Evolutionary conservation across 2,888 invertebrate genomes (phyloP).

Genomic region (Embidobia sp.): DNA sequence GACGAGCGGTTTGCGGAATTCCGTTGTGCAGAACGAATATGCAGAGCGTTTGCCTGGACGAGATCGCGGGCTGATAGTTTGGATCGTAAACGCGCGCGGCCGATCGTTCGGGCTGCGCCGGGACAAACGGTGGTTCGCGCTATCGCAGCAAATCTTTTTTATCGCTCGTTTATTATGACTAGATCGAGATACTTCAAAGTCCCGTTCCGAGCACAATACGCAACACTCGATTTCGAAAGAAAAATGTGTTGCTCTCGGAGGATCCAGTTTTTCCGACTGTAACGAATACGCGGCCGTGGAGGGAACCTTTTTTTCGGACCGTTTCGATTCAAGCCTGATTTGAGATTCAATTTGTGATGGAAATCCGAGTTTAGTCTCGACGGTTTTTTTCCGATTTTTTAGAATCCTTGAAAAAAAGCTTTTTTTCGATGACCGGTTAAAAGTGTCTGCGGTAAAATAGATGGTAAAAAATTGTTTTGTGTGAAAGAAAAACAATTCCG

Average conservation of each 20-base stretch:
- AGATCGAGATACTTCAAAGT: conserved; percentile 65
- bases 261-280: conserved; percentile 24
- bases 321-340: conserved; percentile 21
- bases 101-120: conserved; percentile 41
- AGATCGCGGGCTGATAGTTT: conserved; percentile 27
- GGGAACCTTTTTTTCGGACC: background rate
- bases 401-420: no score
- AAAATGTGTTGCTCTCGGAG: conserved; percentile 25
- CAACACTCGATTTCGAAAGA: conserved; percentile 49
- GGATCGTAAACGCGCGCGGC: conserved; percentile 44
- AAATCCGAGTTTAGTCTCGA: conserved; percentile 2
- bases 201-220: conserved; percentile 55
- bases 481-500: no score
- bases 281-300: conserved; percentile 14
- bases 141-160: conserved; percentile 60
- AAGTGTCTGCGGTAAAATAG: no score
- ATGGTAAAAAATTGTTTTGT: no score
- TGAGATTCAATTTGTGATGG: conserved; percentile 8
- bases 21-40: conserved; percentile 38
- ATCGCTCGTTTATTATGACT: conserved; percentile 63
- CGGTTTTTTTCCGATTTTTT: background rate
- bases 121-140: conserved; percentile 58
- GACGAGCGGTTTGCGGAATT: conserved; percentile 54
- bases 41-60: conserved; percentile 37
- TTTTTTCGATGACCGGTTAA: no score